Evolutionary conservation across 2,888 invertebrate species (phyloP).

Genomic region (Cyclophora punctaria): DNA sequence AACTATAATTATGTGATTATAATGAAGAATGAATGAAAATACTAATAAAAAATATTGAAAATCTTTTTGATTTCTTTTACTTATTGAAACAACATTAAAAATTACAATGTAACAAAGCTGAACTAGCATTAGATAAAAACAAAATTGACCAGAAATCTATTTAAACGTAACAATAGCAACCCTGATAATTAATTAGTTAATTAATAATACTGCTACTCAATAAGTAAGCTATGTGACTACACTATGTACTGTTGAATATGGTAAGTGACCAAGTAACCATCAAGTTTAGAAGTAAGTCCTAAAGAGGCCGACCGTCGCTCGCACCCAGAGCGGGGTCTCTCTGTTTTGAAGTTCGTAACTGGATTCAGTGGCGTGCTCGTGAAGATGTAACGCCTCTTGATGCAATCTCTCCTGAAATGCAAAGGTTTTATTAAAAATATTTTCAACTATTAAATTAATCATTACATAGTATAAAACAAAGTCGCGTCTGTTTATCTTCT

Average conservation of each 20-base stretch:
- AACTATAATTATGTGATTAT: slow-evolving; percentile 74
- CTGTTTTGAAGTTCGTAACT: slow-evolving; percentile 80
- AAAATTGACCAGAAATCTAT: no score
- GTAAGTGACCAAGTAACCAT: background rate
- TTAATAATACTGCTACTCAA: slow-evolving; percentile 2
- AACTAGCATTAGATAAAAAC: background rate
- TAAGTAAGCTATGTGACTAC: background rate
- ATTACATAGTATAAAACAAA: no score
- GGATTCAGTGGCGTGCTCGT: slow-evolving; percentile 76
- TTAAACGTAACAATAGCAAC: no score
- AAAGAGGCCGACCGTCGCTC: slow-evolving; percentile 82
- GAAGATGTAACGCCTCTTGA: slow-evolving; percentile 84
- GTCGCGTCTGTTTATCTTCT: no score
- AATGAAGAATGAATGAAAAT: slow-evolving; percentile 70
- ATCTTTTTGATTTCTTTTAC: slow-evolving; percentile 26
- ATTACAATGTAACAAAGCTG: background rate
- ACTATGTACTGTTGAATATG: background rate
- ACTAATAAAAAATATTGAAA: slow-evolving; percentile 60
- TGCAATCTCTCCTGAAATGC: slow-evolving; percentile 73
- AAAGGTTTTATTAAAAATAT: background rate
- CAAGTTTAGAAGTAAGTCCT: slow-evolving; percentile 79
- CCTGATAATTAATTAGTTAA: no score
- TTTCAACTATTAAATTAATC: no score
- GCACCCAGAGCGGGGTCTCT: slow-evolving; percentile 86
- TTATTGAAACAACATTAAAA: background rate